Base-by-base conservation (phyloP, 2,888 invertebrate species). In the Cheilosia impressa region DNA sequence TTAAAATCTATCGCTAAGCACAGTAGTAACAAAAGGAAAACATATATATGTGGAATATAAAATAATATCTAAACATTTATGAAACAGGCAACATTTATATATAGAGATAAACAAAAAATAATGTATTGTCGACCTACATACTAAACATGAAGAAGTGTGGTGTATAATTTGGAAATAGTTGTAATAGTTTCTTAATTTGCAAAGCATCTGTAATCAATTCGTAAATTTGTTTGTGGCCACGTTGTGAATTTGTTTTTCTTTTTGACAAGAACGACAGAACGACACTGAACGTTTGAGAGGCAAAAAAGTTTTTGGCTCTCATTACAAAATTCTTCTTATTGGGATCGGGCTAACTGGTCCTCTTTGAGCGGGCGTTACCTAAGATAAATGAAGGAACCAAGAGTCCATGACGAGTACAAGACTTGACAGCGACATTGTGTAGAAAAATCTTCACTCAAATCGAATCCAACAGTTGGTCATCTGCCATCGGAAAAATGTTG, bases 1-100 rank as follows among this genome's bases (percentile, higher is more conserved):
- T 57, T 58, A 47, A n/a, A n/a, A 47, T 34, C 22, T 63, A 65
- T 55, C 15, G 22, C 38, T 19, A 60, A 65, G 63, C 55, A 65
- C 31, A 43, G 45, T 24, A 62, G n/a, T 31, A 17, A 58, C 45
- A 80, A 85, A 66, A 66, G 73, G 19, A 62, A 43, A 68, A 72
- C 57, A 68, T 78, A 81, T 52, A 57, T 71, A 88, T 76, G 76
- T 66, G 80, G 84, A 80, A 84, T 50, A 50, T 65, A 72, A n/a
- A 79, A 68, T 66, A 63, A 66, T 34, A 63, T 58, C 19, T 50
- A 65, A 71, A 71, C 50, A 58, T 43, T 55, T 72, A 68, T 58
- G 50, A 4, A 38, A 50, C 41, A 65, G 45, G 47, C 53, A 69
- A 53, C 9, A 17, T 19, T 24, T 43, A 62, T 57, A 63, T 45